Evolutionary conservation across 2,797 vertebrate species (phyloP), one percentile per base, ranked within the genome.

Genomic region (Cossypha caffra): DNA sequence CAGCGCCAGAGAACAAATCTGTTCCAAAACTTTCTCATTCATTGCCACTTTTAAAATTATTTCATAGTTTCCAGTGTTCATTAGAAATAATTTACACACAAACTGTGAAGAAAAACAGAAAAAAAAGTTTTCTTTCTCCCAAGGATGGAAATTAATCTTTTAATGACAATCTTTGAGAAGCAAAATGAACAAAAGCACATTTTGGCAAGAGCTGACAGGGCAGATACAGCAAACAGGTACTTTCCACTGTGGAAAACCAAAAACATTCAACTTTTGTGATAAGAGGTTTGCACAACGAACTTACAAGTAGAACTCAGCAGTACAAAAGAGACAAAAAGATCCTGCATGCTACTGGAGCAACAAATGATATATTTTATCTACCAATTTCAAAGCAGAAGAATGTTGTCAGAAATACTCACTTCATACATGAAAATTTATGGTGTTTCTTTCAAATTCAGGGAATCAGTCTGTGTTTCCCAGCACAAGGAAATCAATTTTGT

Each of bases 281-380:
- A 24, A 29, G 58, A 5, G 35, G 69, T 92, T 97, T 96, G 64
- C 87, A 71, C 85, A 94, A 81, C 1, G 1, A 97, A 93, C 79
- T 95, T 91, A 61, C 93, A 96, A 95, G 96, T 48, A 69, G 48
- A 86, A 86, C 62, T 87, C 71, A 87, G 52, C 55, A 79, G 31
- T 86, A 94, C 28, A 92, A 95, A 94, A 75, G 21, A 90, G 90
- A 95, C 74, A 94, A 95, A 97, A 96, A 92, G 48, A 81, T 88
- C 61, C 68, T 82, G 74, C 47, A 17, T 63, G 64, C 18, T 55
- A 66, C 37, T 81, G 68, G 33, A 52, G 80, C 87, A 90, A 66
- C 45, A 73, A 96, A 94, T 75, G 38, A 16, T 57, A 8, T 76
- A 37, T 71, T 81, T 94, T 91, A 81, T 93, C 78, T 92, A 75